phyloP scores from a whole-genome alignment of 2,888 invertebrate species.

The Epistrophe grossulariae region DNA sequence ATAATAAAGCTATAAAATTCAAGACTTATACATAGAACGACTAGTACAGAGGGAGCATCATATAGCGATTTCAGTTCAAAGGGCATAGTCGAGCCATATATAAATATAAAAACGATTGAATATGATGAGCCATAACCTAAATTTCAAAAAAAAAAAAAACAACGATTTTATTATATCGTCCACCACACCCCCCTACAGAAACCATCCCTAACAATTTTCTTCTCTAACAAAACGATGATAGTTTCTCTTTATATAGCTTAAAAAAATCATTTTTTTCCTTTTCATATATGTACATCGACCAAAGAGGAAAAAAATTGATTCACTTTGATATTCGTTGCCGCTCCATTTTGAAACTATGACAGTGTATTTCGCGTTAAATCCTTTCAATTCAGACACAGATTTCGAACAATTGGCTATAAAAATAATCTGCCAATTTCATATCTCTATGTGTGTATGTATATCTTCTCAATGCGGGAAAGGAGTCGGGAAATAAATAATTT shows the following conservation, averaged over 20 bases:
- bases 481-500: slow-evolving; percentile 12
- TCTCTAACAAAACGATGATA: background rate
- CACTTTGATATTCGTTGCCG: slow-evolving; percentile 37
- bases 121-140: slow-evolving; percentile 68
- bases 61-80: slow-evolving; percentile 5
- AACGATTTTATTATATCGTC: background rate
- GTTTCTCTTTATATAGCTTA: too few relatives aligned
- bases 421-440: slow-evolving; percentile 69
- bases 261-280: too few relatives aligned
- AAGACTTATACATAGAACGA: slow-evolving; percentile 9
- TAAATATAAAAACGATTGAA: slow-evolving; percentile 52
- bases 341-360: slow-evolving; percentile 30
- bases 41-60: background rate
- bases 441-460: background rate
- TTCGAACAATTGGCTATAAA: slow-evolving; percentile 69
- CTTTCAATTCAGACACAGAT: slow-evolving; percentile 72
- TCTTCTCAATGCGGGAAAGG: background rate
- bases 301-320: slow-evolving; percentile 9
- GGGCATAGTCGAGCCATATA: background rate
- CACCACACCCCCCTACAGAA: background rate
- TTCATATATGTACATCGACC: too few relatives aligned
- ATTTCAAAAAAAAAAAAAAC: slow-evolving; percentile 38
- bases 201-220: background rate
- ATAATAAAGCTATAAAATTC: slow-evolving; percentile 66
- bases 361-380: slow-evolving; percentile 68